Evolutionary conservation across 2,797 vertebrate genomes (phyloP), one percentile per base, ranked within the genome.

Genomic region (Distichodus sexfasciatus): DNA sequence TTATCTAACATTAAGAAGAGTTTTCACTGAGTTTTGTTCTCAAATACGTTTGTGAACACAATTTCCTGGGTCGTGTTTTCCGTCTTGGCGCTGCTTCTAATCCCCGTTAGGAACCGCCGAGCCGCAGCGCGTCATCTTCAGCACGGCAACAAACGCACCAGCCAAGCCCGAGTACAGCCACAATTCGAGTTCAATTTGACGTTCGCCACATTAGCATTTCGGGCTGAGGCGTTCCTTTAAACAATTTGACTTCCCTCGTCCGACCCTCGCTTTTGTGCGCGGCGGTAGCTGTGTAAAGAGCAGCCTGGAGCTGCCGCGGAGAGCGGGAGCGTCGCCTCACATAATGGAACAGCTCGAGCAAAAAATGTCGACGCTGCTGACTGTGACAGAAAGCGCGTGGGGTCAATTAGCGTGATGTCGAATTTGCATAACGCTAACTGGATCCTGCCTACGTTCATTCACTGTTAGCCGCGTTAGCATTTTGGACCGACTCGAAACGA

Each of bases 401-500:
- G 29, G 29, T 36, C 19, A 10, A 36, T 63, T 15, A 36, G 29
- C 31, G 11, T 38, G 29, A 62, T 31, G 41, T 26, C 6, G n/a
- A n/a, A 38, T 58, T 58, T 38, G 10, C 55, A 59, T 59, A 40
- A 41, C 6, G 55, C 21, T 41, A 41, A 59, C 35, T 26, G 55
- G 6, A 29, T 15, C 5, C 24, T 29, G 31, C 14, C 28, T 36
- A n/a, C n/a, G n/a, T 63, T 63, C 14, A 35, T 50, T 50, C 33
- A 10, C 12, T 28, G 33, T 65, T 51, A 29, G 21, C 24, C 24
- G 19, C 62, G 31, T 51, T 40, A 17, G 47, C 46, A 65, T 51
- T 50, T 31, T 44, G 44, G 24, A 59, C 41, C 55, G 55, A 26
- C 6, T n/a, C 36, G 26, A 38, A 50, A 64, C 26, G n/a, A 65